Percentiles rank a stretch among this genome's conserved stretches.
phyloP scores from a whole-genome alignment of 1,140 invertebrate species.

The Acyrthosiphon pisum region DNA sequence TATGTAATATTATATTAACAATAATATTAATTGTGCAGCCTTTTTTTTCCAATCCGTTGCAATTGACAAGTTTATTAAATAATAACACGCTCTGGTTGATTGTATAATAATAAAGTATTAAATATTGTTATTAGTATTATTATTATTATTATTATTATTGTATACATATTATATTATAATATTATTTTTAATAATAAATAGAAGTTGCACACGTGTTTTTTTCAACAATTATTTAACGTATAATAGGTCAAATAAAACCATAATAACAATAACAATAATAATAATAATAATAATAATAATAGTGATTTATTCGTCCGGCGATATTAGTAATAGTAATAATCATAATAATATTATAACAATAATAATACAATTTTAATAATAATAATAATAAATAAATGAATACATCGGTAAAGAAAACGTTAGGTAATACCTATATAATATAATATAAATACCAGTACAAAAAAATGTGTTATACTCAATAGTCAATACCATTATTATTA shows the following conservation, averaged over 20 bases:
- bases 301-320: not conserved
- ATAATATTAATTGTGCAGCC: conserved; percentile 41
- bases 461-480: conserved; percentile 3
- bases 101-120: conserved; percentile 13
- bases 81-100: conserved; percentile 36
- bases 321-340: not conserved
- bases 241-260: not conserved
- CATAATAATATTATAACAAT: not conserved
- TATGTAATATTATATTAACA: conserved; percentile 22
- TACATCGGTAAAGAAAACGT: conserved; percentile 23
- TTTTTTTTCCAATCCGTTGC: conserved; percentile 52
- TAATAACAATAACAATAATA: not conserved
- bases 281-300: conserved; percentile 8
- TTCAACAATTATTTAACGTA: not conserved
- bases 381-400: not conserved
- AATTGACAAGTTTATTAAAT: conserved; percentile 48
- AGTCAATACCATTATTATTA: conserved; percentile 31
- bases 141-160: not conserved
- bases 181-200: not conserved
- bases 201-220: not conserved
- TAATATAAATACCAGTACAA: conserved; percentile 13
- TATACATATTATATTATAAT: not conserved
- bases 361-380: conserved; percentile 23
- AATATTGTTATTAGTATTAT: conserved; percentile 7
- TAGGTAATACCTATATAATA: not conserved